Percentiles rank a stretch among this genome's conserved stretches.
Conservation (phyloP, 2,113 vertebrate genomes). For the Dipodomys stephensi region DNA sequence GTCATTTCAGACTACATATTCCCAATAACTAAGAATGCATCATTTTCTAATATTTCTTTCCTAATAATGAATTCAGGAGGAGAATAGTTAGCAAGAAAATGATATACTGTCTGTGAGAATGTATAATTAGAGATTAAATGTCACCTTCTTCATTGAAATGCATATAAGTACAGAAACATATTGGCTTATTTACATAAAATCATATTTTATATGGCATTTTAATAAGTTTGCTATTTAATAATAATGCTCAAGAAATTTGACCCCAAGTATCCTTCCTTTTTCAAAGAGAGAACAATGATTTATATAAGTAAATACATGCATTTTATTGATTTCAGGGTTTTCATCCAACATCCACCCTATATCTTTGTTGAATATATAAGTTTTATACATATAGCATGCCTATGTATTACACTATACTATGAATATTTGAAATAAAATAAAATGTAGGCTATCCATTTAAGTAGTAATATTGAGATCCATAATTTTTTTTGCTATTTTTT, state of each 20-base stretch:
- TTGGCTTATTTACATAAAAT: not conserved
- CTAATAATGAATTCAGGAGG: not conserved
- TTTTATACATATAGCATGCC: not conserved
- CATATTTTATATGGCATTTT: not conserved
- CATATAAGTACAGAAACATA: conserved; percentile 20
- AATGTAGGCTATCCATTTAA: not conserved
- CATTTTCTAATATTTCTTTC: conserved; percentile 34
- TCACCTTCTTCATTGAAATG: not conserved
- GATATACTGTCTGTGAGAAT: not conserved
- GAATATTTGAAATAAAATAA: not conserved
- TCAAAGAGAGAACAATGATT: not conserved
- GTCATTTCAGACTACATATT: not conserved
- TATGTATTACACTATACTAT: not conserved
- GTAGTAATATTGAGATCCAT: not conserved
- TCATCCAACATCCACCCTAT: not conserved
- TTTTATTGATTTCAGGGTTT: not conserved
- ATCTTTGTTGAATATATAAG: not conserved
- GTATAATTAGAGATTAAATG: conserved; percentile 33
- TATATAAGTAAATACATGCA: not conserved
- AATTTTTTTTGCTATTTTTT: not conserved
- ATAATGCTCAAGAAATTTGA: not conserved
- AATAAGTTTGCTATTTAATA: conserved; percentile 17
- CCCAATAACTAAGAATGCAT: conserved; percentile 21
- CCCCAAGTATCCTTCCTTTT: not conserved
- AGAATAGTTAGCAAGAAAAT: conserved; percentile 26